These are phyloP conservation scores for Nephrotoma flavescens DNA, from an alignment of 2,888 invertebrate species.

Conservation along the genomic window DNA sequence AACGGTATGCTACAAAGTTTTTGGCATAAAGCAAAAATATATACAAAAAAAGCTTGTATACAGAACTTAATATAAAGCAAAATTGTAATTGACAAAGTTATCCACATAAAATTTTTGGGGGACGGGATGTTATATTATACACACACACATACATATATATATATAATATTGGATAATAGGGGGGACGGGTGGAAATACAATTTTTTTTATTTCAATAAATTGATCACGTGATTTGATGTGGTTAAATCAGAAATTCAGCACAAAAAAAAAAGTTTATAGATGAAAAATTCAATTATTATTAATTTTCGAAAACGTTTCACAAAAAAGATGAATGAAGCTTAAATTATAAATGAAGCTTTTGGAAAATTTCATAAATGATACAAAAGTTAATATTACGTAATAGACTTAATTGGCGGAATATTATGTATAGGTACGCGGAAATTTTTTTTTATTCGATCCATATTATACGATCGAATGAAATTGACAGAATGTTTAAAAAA, in stretches of 20 bases:
- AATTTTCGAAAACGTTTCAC: neutral
- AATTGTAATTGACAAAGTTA: neutral
- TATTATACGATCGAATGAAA: too few species aligned
- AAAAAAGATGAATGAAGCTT: neutral
- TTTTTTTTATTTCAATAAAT: neutral
- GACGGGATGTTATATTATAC: neutral
- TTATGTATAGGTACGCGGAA: too few species aligned
- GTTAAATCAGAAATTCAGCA: slow-evolving; percentile 1
- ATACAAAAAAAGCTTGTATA: neutral
- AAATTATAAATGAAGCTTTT: neutral
- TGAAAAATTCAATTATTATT: neutral
- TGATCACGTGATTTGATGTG: slow-evolving; percentile 2
- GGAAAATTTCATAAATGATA: neutral
- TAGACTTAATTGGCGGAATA: too few species aligned
- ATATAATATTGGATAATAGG: neutral
- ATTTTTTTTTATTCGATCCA: too few species aligned
- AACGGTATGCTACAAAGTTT: neutral
- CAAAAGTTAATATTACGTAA: too few species aligned
- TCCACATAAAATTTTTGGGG: neutral
- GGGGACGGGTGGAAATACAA: neutral
- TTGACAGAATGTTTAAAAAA: too few species aligned
- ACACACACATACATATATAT: neutral
- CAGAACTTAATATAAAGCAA: neutral
- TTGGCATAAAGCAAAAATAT: neutral
- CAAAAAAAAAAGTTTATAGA: neutral